These are phyloP conservation scores for Tylochromis polylepis DNA, from an alignment of 2,113 vertebrate genomes.

Conservation along the genomic window DNA sequence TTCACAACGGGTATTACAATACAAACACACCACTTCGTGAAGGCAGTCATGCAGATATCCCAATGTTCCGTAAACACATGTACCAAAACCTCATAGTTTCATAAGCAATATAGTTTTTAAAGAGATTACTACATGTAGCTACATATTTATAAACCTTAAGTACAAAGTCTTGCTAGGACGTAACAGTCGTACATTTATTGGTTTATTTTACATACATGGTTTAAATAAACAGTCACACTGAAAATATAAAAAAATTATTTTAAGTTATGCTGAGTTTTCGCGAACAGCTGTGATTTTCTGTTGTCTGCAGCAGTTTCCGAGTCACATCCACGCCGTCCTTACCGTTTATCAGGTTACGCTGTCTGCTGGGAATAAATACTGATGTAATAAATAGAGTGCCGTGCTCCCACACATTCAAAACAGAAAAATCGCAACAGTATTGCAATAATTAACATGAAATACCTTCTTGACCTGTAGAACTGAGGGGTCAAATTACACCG, in stretches of 20 bases:
- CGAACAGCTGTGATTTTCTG: not conserved
- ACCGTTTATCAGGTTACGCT: not conserved
- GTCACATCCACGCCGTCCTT: not conserved
- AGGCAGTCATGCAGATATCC: not conserved
- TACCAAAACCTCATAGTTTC: not conserved
- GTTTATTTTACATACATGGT: not conserved
- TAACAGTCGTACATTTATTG: not conserved
- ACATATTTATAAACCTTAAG: not conserved
- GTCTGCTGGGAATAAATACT: not conserved
- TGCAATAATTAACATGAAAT: not conserved
- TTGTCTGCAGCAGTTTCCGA: not conserved
- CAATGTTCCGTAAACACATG: not conserved
- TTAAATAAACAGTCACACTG: not conserved
- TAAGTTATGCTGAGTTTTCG: too few species aligned
- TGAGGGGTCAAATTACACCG: not conserved
- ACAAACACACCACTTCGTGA: not conserved
- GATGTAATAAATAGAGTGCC: not conserved
- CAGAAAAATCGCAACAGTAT: not conserved
- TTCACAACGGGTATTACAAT: not conserved
- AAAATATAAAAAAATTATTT: not conserved
- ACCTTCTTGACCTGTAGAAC: not conserved
- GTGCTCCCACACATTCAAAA: accelerated
- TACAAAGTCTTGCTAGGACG: not conserved
- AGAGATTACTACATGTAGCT: not conserved
- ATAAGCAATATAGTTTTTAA: not conserved